A percentile compares a stretch with the other conserved stretches of the same genome.
These are phyloP conservation scores for Seriola quinqueradiata DNA, from an alignment of 2,113 vertebrate genomes.

Conservation along the genomic window DNA sequence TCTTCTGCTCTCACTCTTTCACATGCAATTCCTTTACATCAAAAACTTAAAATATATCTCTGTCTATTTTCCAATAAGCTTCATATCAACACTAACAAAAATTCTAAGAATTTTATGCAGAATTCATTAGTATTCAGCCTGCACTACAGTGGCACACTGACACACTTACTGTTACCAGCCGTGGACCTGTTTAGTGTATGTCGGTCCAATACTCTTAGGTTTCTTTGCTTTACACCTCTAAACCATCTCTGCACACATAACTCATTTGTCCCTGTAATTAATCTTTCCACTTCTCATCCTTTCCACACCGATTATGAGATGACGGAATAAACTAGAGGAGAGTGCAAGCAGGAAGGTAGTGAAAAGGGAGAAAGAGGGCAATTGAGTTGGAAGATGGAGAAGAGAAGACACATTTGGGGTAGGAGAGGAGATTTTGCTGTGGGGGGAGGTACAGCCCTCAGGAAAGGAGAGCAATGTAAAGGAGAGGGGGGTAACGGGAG, in stretches of 20 bases:
- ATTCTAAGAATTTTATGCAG: not conserved
- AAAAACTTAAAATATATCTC: not conserved
- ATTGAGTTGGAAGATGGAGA: not conserved
- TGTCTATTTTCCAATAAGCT: not conserved
- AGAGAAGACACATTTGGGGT: not conserved
- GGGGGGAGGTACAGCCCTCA: not conserved
- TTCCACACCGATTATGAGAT: not conserved
- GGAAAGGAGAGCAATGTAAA: slow-evolving; percentile 29
- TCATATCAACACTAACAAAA: not conserved
- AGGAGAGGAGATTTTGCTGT: not conserved
- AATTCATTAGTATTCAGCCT: slow-evolving; percentile 24
- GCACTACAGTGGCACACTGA: slow-evolving; percentile 29
- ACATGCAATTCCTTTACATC: not conserved
- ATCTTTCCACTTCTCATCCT: not conserved
- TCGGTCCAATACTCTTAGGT: not conserved
- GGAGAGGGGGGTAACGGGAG: slow-evolving; percentile 25
- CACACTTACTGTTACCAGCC: slow-evolving; percentile 23
- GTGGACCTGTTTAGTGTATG: not conserved
- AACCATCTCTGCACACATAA: not conserved
- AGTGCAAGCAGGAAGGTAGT: not conserved
- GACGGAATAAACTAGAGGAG: not conserved
- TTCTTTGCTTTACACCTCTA: not conserved
- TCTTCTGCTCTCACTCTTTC: not conserved
- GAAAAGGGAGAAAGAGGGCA: not conserved
- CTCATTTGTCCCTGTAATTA: not conserved